phyloP scores from a whole-genome alignment of 2,797 vertebrate genomes.

The Eurystomus glaucurus region DNA sequence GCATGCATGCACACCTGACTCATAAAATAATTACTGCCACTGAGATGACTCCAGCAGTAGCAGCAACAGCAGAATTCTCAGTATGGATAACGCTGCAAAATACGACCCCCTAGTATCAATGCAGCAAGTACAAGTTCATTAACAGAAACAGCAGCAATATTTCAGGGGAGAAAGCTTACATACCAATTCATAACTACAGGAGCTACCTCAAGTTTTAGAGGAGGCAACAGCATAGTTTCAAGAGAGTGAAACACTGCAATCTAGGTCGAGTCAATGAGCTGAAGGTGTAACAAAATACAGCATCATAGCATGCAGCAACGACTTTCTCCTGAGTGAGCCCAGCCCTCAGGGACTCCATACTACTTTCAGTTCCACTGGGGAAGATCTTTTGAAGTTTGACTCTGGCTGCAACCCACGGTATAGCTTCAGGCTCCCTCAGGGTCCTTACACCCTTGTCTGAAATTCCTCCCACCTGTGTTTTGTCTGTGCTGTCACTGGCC shows the following conservation, averaged over 20 bases:
- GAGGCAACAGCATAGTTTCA: neutral
- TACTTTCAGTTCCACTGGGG: neutral
- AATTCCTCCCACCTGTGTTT: neutral
- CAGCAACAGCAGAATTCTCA: neutral
- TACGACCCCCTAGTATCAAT: accelerated
- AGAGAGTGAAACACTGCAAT: neutral
- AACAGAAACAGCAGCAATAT: neutral
- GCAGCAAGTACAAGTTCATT: neutral
- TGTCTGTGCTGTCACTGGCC: neutral
- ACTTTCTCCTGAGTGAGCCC: neutral
- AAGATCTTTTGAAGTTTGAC: neutral
- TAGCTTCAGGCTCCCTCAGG: neutral
- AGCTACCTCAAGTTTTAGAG: neutral
- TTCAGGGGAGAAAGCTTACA: neutral
- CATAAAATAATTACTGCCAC: neutral
- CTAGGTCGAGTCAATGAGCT: neutral
- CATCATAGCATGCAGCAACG: neutral
- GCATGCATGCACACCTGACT: neutral
- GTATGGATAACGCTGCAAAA: neutral
- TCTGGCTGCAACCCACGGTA: accelerated
- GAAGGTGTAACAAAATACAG: neutral
- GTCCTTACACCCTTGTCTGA: neutral
- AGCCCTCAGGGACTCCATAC: neutral
- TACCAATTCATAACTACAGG: neutral
- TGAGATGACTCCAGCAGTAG: neutral